Percentiles rank a stretch among this genome's conserved stretches.
These are phyloP conservation scores for Diabrotica undecimpunctata DNA, from an alignment of 1,140 invertebrate genomes.

Conservation along the genomic window DNA sequence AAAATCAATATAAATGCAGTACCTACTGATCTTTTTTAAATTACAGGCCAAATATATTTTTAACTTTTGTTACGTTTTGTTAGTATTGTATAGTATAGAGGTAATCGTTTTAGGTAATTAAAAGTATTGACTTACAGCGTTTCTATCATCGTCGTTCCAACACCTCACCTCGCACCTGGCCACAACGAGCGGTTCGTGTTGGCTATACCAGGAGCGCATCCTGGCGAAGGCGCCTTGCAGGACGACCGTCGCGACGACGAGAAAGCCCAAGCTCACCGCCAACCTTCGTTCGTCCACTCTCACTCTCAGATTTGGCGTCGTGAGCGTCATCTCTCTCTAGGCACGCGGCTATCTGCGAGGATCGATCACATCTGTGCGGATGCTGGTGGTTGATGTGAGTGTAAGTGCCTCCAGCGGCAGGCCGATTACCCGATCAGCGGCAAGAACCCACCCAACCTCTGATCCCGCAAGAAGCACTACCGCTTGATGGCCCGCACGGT, in stretches of 20 bases:
- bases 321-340: conserved; percentile 15
- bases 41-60: too few species aligned
- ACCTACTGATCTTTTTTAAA: too few species aligned
- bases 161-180: conserved; percentile 31
- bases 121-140: neutral
- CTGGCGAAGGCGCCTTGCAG: conserved; percentile 20
- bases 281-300: neutral
- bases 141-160: conserved; percentile 10
- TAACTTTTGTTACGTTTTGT: too few species aligned
- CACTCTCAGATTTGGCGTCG: neutral
- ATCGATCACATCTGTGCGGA: conserved; percentile 12
- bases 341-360: conserved; percentile 12
- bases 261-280: neutral
- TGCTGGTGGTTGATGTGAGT: conserved; percentile 1
- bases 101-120: neutral
- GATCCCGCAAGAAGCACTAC: too few species aligned
- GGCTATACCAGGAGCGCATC: conserved; percentile 21
- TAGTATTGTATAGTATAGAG: too few species aligned
- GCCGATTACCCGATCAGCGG: neutral
- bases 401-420: too few species aligned
- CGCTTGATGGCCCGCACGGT: neutral
- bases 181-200: conserved; percentile 28
- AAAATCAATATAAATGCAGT: too few species aligned
- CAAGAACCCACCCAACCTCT: too few species aligned
- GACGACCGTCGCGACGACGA: conserved; percentile 13